Conservation (phyloP, 2,888 invertebrate species). For the Agrilus cyanescens region DNA sequence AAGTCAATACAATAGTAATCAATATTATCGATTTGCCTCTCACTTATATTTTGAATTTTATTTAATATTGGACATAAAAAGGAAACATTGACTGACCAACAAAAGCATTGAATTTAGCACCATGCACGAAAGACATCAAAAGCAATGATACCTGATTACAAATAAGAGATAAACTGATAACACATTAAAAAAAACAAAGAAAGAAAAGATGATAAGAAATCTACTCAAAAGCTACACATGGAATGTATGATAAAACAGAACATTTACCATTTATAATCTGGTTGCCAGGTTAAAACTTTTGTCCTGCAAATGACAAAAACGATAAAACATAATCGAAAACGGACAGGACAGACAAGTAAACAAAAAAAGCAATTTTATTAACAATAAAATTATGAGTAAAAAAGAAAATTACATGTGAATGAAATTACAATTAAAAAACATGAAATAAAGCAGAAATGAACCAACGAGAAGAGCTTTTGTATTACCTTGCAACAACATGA, state of each 20-base stretch:
- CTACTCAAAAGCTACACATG: neutral
- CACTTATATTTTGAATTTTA: too few species aligned
- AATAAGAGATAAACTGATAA: neutral
- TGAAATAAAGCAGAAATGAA: constrained; percentile 1
- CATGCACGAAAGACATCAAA: too few species aligned
- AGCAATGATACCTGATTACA: too few species aligned
- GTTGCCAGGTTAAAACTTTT: constrained; percentile 75
- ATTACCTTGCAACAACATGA: constrained; percentile 48
- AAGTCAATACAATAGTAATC: too few species aligned
- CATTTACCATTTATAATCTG: constrained; percentile 73
- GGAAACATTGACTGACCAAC: too few species aligned
- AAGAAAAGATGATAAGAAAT: neutral
- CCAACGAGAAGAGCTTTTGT: constrained; percentile 1
- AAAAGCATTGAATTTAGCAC: too few species aligned
- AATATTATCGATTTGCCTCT: too few species aligned
- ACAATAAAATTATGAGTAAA: neutral
- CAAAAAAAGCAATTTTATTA: neutral
- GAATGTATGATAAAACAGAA: neutral
- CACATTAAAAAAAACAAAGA: neutral
- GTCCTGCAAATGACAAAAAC: constrained; percentile 64
- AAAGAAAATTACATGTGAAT: neutral
- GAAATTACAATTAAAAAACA: neutral
- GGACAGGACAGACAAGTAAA: too few species aligned
- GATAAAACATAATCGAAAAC: constrained; percentile 11
- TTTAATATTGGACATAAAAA: too few species aligned